A percentile compares a stretch with the other conserved stretches of the same genome.
These are phyloP conservation scores for Macaca nemestrina DNA, from an alignment of 2,113 vertebrate genomes.

Conservation along the genomic window DNA sequence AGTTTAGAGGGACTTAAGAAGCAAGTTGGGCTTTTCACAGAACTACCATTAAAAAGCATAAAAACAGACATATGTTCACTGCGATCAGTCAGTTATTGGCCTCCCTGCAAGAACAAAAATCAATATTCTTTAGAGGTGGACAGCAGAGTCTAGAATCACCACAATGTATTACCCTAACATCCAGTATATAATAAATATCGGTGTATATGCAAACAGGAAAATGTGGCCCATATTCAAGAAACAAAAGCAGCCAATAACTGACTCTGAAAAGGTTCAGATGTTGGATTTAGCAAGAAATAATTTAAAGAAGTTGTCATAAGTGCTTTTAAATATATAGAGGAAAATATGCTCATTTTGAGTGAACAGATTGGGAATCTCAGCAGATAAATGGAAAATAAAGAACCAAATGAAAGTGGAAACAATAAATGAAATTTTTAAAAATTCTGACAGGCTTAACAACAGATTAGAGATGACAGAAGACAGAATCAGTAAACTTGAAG, in stretches of 20 bases:
- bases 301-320: neutral
- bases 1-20: neutral
- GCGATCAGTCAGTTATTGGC: neutral
- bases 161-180: neutral
- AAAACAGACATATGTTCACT: neutral
- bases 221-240: neutral
- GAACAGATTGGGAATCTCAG: neutral
- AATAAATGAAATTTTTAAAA: neutral
- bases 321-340: neutral
- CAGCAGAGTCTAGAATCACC: neutral
- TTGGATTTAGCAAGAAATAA: neutral
- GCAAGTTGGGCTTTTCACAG: neutral
- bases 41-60: neutral
- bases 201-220: neutral
- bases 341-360: neutral
- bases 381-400: neutral
- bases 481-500: neutral
- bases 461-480: neutral
- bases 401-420: neutral
- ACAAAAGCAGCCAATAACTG: neutral
- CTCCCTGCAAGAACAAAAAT: neutral
- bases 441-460: neutral
- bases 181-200: neutral
- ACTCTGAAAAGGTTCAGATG: neutral
- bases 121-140: neutral